A percentile compares a stretch with the other conserved stretches of the same genome.
These are phyloP conservation scores for Tenthredo distinguenda DNA, from an alignment of 2,888 invertebrate species.

Conservation along the genomic window DNA sequence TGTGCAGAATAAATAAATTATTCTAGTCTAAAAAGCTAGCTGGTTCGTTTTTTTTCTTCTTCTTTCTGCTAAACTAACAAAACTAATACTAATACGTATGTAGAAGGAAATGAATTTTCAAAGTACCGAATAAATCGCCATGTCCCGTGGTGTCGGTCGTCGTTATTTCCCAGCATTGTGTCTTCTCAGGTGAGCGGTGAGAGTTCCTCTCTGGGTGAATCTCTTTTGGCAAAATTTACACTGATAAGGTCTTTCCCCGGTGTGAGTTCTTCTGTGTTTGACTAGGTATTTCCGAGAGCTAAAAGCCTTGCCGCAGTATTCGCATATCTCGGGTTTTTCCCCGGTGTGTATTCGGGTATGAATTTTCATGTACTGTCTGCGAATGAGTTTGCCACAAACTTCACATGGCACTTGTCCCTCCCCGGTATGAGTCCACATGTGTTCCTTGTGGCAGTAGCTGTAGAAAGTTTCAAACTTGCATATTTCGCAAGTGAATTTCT, in stretches of 20 bases:
- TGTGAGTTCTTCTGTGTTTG: slow-evolving; percentile 68
- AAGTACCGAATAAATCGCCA: not conserved
- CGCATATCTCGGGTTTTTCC: slow-evolving; percentile 71
- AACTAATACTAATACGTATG: not conserved
- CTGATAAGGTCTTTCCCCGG: slow-evolving; percentile 68
- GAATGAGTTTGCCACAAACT: slow-evolving; percentile 75
- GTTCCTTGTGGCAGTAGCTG: slow-evolving; percentile 76
- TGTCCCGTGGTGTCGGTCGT: not conserved
- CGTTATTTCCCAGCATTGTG: slow-evolving; percentile 53
- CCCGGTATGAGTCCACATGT: slow-evolving; percentile 76
- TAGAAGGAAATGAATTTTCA: not conserved
- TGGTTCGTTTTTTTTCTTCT: not conserved
- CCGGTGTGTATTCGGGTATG: slow-evolving; percentile 70
- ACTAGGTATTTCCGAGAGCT: slow-evolving; percentile 66
- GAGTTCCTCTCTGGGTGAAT: slow-evolving; percentile 72
- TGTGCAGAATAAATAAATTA: not conserved
- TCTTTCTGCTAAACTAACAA: not conserved
- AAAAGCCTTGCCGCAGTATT: slow-evolving; percentile 70
- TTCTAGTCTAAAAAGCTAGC: not conserved
- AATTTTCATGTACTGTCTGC: slow-evolving; percentile 68
- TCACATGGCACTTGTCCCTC: slow-evolving; percentile 74
- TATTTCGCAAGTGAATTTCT: slow-evolving; percentile 79
- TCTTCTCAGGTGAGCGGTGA: slow-evolving; percentile 70
- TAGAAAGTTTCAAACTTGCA: slow-evolving; percentile 77
- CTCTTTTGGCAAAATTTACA: slow-evolving; percentile 73